A percentile compares a stretch with the other conserved stretches of the same genome.
These are phyloP conservation scores for Drosophila subquinaria DNA, from an alignment of 2,888 invertebrate genomes.

Conservation along the genomic window DNA sequence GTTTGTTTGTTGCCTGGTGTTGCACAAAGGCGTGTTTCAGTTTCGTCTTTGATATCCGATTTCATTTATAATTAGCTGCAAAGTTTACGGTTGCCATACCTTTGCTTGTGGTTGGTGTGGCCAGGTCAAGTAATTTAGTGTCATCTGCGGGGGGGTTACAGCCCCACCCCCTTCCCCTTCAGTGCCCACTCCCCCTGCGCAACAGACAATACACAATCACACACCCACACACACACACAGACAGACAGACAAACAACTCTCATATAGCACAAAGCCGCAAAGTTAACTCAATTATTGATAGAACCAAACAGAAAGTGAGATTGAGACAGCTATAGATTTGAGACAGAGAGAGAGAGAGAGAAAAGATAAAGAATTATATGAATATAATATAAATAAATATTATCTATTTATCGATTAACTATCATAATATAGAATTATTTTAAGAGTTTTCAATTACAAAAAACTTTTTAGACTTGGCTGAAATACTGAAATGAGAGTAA, in stretches of 20 bases:
- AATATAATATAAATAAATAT: too few species aligned
- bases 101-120: slow-evolving; percentile 73
- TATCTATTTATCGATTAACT: not conserved
- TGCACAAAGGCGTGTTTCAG: slow-evolving; percentile 73
- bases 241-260: not conserved
- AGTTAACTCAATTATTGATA: slow-evolving; percentile 22
- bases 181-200: not conserved
- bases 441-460: not conserved
- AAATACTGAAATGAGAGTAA: not conserved
- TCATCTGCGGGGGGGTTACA: slow-evolving; percentile 27
- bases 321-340: not conserved
- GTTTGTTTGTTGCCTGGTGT: slow-evolving; percentile 27
- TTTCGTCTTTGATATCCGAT: slow-evolving; percentile 76
- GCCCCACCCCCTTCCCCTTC: not conserved
- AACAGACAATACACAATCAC: not conserved
- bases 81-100: slow-evolving; percentile 76
- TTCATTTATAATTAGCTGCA: slow-evolving; percentile 80
- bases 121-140: slow-evolving; percentile 73
- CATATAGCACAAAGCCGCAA: slow-evolving; percentile 27
- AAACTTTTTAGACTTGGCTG: not conserved
- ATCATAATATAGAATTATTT: not conserved
- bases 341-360: not conserved
- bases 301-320: slow-evolving; percentile 13
- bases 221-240: not conserved
- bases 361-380: not conserved